Conservation (phyloP, 2,888 invertebrate genomes). For the Ctena decussata region DNA sequence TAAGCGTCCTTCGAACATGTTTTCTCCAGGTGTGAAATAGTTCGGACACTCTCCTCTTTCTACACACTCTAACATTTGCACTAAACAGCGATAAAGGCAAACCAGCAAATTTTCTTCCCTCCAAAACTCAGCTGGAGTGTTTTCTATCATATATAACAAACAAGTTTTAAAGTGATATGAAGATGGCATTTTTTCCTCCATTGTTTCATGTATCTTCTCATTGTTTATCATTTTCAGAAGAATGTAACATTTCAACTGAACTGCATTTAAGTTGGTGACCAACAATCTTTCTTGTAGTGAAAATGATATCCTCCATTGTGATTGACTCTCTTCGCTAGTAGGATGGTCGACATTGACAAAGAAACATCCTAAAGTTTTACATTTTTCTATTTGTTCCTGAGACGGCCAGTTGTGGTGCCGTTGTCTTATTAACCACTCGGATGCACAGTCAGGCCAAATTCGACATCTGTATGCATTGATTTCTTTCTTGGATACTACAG, state of each 20-base stretch:
- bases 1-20: neutral
- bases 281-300: neutral
- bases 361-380: no score
- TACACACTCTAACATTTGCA: neutral
- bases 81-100: neutral
- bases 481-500: neutral
- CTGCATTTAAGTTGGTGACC: neutral
- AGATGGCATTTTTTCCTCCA: neutral
- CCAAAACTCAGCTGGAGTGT: neutral
- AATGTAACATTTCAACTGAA: no score
- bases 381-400: no score
- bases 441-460: neutral
- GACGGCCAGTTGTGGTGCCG: no score
- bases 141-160: no score
- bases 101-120: neutral
- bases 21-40: neutral
- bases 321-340: neutral
- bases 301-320: neutral
- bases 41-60: neutral
- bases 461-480: neutral
- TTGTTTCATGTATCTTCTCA: neutral
- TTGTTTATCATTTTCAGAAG: neutral
- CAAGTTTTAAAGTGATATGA: neutral
- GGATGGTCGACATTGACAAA: neutral
- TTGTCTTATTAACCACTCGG: no score